Evolutionary conservation across 2,113 vertebrate species (phyloP), one percentile per base, ranked within the genome.

Genomic region (Pedetes capensis): DNA sequence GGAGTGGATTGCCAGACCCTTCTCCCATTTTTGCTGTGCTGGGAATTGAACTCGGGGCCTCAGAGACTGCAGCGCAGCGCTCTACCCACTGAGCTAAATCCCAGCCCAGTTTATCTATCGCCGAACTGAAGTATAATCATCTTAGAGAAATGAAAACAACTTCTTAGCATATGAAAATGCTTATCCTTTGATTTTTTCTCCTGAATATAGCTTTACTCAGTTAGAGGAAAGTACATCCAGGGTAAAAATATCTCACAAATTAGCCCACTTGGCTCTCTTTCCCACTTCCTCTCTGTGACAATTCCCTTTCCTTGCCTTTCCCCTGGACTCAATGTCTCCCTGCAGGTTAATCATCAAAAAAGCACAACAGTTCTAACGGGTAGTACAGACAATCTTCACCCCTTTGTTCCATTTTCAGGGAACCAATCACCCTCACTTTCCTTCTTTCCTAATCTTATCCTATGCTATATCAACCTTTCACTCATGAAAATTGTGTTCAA

Each of bases 161-260:
- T 87, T 57, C 34, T 92, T 90, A 87, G 69, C 75, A 79, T 80
- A 80, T 49, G 87, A 86, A 82, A 55, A 68, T 88, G 72, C 87
- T 85, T 75, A 83, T 78, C 27, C 23, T 66, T 13, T 63, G 55
- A 51, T 37, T 10, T 4, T n/a, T 5, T 76, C 78, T 85, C 29
- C 39, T 76, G 47, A 85, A 49, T 42, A 42, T 20, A 51, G 37
- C 13, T 59, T n/a, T n/a, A n/a, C n/a, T 49, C n/a, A 39, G 18
- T 23, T 6, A 3, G 27, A 57, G 29, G 68, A 57, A 76, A 89
- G 64, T 86, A 64, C 6, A 5, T 6, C 27, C n/a, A 29, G 39
- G 37, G 47, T 18, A n/a, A 80, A 76, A 76, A 37, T 57, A 64
- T 55, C 64, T 86, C 34, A 32, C 6, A 37, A 18, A 88, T 63